These are phyloP conservation scores for Iphiclides podalirius DNA, from an alignment of 2,888 invertebrate species.

Conservation along the genomic window DNA sequence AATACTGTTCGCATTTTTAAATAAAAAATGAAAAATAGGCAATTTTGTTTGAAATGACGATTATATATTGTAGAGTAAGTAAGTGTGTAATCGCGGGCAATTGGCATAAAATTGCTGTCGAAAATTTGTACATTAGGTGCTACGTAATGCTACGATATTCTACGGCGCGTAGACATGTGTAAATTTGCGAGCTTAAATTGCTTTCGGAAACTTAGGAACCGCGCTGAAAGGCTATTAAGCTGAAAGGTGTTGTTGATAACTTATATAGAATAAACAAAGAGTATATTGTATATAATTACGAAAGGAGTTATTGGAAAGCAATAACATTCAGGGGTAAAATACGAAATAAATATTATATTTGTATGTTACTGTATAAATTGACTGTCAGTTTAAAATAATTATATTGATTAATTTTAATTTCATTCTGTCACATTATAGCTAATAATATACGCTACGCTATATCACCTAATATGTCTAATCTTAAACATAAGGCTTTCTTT, in stretches of 20 bases:
- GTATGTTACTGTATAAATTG: no score
- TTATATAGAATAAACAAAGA: conserved; percentile 21
- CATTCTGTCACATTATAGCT: no score
- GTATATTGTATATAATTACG: background rate
- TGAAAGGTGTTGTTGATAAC: conserved; percentile 17
- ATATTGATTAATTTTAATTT: no score
- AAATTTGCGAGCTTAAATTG: conserved; percentile 12
- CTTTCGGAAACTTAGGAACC: conserved; percentile 17
- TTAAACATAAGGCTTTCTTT: no score
- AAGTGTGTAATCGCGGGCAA: background rate
- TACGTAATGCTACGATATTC: conserved; percentile 21
- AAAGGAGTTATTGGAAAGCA: background rate
- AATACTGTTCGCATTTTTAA: no score
- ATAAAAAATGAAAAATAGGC: no score
- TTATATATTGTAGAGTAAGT: background rate
- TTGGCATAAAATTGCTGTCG: background rate
- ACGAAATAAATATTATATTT: no score
- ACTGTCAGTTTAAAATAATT: no score
- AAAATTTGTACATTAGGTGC: conserved; percentile 4
- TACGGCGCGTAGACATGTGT: conserved; percentile 12
- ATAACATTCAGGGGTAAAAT: no score
- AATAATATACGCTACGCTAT: no score
- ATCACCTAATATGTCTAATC: no score
- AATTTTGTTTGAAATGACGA: background rate
- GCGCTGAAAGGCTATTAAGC: conserved; percentile 8